These are phyloP conservation scores for Vanessa cardui DNA, from an alignment of 2,888 invertebrate genomes.

Conservation along the genomic window DNA sequence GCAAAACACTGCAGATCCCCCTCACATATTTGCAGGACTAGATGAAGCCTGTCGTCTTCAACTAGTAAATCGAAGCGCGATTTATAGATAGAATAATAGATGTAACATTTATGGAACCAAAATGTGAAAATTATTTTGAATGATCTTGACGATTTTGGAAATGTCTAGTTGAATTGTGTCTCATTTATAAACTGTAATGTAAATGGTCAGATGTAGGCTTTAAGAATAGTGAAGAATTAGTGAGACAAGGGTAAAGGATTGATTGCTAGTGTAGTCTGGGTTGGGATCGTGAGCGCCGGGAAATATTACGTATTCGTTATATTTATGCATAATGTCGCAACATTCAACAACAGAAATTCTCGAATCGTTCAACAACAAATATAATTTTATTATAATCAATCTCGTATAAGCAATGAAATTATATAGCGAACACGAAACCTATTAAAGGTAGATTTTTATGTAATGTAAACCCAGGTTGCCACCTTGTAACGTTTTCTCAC, in stretches of 20 bases:
- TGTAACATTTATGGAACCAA: constrained; percentile 21
- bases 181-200: constrained; percentile 10
- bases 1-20: background rate
- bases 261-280: constrained; percentile 12
- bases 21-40: constrained; percentile 12
- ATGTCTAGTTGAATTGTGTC: constrained; percentile 7
- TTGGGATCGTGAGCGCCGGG: constrained; percentile 14
- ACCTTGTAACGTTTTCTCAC: constrained; percentile 53
- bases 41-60: constrained; percentile 8
- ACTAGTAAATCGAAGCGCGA: constrained; percentile 19
- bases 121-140: constrained; percentile 5
- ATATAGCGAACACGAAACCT: constrained; percentile 13
- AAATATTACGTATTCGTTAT: constrained; percentile 7
- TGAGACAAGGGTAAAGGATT: constrained; percentile 18
- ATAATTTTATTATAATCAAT: background rate
- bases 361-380: constrained; percentile 13
- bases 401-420: background rate
- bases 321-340: constrained; percentile 9
- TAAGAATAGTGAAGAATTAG: constrained; percentile 27
- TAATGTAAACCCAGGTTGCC: constrained; percentile 49
- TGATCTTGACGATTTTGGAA: constrained; percentile 4
- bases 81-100: constrained; percentile 24
- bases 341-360: constrained; percentile 9
- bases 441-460: constrained; percentile 19
- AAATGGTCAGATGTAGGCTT: constrained; percentile 22